These are phyloP conservation scores for Himalopsyche tibetana DNA, from an alignment of 2,888 invertebrate genomes.

Conservation along the genomic window DNA sequence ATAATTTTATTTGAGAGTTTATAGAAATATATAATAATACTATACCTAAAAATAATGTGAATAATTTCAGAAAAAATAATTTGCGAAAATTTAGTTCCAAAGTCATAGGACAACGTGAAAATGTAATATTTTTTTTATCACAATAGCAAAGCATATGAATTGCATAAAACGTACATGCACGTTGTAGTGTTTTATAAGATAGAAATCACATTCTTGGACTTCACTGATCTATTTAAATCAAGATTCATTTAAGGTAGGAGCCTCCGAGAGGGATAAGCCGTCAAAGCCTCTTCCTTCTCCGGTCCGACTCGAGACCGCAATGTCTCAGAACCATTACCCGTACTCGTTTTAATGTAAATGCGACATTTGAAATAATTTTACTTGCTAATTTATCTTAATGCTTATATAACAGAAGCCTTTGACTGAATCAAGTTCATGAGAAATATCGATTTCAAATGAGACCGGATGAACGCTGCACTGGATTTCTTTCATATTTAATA, in stretches of 20 bases:
- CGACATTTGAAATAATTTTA: slow-evolving; percentile 29
- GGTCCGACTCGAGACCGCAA: slow-evolving; percentile 22
- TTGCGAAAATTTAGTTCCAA: no score
- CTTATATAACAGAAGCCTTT: slow-evolving; percentile 6
- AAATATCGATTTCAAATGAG: slow-evolving; percentile 26
- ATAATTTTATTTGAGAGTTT: no score
- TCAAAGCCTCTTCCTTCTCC: slow-evolving; percentile 28
- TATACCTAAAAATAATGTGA: no score
- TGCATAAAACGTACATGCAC: no score
- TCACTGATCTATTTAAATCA: slow-evolving; percentile 36
- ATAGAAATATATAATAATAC: no score
- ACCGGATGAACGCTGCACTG: neutral
- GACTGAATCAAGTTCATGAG: slow-evolving; percentile 38
- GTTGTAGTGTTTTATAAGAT: no score
- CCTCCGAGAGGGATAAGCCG: slow-evolving; percentile 12
- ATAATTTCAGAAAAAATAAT: no score
- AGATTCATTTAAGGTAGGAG: slow-evolving; percentile 40
- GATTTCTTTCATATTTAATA: neutral
- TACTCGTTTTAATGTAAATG: slow-evolving; percentile 40
- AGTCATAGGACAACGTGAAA: no score
- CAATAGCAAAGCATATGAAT: no score
- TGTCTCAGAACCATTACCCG: neutral
- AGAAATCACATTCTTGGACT: neutral
- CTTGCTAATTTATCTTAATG: slow-evolving; percentile 37
- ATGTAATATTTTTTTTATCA: no score